Evolutionary conservation across 2,888 invertebrate species (phyloP).

Genomic region (Pomacea canaliculata): DNA sequence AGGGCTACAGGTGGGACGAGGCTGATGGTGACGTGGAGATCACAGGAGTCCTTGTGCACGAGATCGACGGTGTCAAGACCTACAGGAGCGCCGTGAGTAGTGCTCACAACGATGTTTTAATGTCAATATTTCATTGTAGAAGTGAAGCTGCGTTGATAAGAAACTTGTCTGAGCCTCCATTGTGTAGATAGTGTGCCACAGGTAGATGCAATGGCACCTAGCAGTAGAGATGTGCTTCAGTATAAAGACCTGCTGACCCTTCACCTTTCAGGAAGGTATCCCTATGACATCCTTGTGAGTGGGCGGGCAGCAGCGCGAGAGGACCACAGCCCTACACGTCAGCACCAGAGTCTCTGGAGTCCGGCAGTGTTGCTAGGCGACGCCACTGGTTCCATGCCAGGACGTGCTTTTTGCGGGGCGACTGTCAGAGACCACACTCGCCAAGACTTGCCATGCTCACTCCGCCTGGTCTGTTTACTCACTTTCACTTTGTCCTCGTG

Average conservation of each 20-base stretch:
- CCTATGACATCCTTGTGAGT: constrained; percentile 21
- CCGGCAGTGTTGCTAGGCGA: no score
- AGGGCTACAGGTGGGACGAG: background rate
- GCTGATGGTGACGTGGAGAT: background rate
- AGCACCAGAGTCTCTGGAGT: no score
- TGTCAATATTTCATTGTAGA: background rate
- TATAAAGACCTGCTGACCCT: background rate
- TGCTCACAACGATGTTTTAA: background rate
- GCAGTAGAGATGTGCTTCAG: background rate
- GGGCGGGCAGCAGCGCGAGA: no score
- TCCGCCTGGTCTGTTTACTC: no score
- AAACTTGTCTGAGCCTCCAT: background rate
- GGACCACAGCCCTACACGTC: no score
- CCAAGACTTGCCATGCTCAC: no score
- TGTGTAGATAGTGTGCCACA: background rate
- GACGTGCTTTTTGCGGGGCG: no score
- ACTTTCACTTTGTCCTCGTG: no score
- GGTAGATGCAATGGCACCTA: background rate
- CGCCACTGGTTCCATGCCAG: no score
- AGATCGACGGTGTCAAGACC: constrained; percentile 19
- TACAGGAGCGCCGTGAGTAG: constrained; percentile 24
- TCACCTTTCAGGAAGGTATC: constrained; percentile 16
- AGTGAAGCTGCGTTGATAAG: background rate
- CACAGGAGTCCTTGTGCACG: background rate
- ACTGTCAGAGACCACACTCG: no score